Evolutionary conservation across 2,797 vertebrate genomes (phyloP).

Genomic region (Eulemur albifrons): DNA sequence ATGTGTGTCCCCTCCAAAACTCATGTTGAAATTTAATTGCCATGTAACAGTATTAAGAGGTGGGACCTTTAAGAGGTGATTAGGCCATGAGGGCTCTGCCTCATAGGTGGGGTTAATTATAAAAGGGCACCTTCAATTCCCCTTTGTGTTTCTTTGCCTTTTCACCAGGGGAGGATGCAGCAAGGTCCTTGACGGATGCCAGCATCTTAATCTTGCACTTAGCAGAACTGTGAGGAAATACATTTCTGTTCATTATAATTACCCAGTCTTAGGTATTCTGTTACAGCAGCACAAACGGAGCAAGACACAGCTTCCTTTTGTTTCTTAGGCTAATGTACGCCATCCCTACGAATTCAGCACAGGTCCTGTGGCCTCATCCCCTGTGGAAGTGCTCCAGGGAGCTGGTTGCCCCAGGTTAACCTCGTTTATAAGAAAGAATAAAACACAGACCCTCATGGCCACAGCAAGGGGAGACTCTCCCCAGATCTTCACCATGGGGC

Average conservation of each 20-base stretch:
- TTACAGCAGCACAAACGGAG: not conserved
- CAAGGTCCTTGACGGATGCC: not conserved
- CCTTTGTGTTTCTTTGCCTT: not conserved
- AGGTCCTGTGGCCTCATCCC: not conserved
- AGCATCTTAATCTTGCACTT: not conserved
- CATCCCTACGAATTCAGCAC: not conserved
- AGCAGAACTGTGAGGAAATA: not conserved
- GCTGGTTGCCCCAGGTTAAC: not conserved
- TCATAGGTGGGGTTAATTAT: not conserved
- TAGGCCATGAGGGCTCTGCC: not conserved
- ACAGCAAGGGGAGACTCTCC: not conserved
- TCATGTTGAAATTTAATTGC: not conserved
- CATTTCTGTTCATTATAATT: not conserved
- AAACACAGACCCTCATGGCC: rapidly evolving
- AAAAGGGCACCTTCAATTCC: not conserved
- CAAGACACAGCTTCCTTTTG: not conserved
- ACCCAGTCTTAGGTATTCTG: not conserved
- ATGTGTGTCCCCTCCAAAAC: not conserved
- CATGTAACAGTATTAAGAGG: not conserved
- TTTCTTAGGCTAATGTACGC: not conserved
- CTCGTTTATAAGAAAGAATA: not conserved
- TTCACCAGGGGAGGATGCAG: not conserved
- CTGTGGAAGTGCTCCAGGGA: not conserved
- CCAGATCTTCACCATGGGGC: rapidly evolving
- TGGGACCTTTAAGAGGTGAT: not conserved